These are phyloP conservation scores for Podocnemis expansa DNA, from an alignment of 2,113 vertebrate species.

Conservation along the genomic window DNA sequence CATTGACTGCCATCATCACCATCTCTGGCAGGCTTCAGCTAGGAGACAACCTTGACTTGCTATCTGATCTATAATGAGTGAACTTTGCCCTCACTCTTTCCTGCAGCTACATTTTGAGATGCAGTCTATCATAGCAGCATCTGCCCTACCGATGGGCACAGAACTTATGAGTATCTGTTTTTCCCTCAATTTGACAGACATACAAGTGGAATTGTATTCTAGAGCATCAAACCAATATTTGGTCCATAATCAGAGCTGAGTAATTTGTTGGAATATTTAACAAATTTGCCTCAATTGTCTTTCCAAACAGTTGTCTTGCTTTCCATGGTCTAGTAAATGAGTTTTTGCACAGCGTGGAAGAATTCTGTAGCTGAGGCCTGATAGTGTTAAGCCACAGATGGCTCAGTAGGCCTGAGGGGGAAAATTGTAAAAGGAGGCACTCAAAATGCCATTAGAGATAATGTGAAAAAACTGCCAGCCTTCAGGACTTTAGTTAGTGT, in stretches of 20 bases:
- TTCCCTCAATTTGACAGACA: background rate
- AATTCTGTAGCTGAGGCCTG: too few species aligned
- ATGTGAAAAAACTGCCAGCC: too few species aligned
- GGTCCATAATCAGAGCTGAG: background rate
- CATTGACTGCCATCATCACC: background rate
- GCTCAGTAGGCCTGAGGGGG: too few species aligned
- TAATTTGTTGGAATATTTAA: background rate
- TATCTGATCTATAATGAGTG: background rate
- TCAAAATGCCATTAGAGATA: too few species aligned
- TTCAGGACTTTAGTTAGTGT: too few species aligned
- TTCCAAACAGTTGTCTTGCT: too few species aligned
- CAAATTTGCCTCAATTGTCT: background rate
- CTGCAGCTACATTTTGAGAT: background rate
- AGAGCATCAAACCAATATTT: background rate
- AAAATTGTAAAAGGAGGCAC: too few species aligned
- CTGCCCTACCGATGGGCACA: background rate
- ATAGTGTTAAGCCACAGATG: too few species aligned
- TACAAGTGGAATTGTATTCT: background rate
- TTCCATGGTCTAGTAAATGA: too few species aligned
- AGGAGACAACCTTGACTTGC: background rate
- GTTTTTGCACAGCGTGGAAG: too few species aligned
- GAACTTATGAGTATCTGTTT: background rate
- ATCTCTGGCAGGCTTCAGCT: background rate
- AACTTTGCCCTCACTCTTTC: background rate
- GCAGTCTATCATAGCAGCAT: background rate